Base-by-base conservation (phyloP, 2,888 invertebrate species). In the Oxycera nigricornis region DNA sequence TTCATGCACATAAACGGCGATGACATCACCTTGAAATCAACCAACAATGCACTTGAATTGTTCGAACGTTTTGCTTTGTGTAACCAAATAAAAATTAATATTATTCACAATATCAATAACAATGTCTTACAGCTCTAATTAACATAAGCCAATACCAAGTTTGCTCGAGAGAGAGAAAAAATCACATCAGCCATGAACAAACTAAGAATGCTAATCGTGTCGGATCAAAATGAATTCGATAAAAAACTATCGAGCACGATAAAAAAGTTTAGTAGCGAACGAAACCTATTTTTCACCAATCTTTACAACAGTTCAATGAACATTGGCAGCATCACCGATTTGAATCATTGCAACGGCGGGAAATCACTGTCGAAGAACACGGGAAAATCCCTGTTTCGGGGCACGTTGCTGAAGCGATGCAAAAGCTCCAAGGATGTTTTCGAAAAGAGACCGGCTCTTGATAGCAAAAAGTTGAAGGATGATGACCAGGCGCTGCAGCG, bases 371-470 rank as follows among this genome's bases (percentile, higher is more conserved):
- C 72, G 2, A 75, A 74, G 68, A 75, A 20, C 17, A 39, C 59
- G 14, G 74, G 74, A 17, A 77, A 78, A 75, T 74, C 76, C n/a
- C 76, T 76, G 52, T 74, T 78, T 28, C 75, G 75, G 28, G 74
- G 73, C 1, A 75, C 74, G 6, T 57, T 78, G n/a, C 72, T 78
- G 9, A 78, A 78, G 73, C 72, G 75, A 7, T 78, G 78, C 31
- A 78, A 76, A 74, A 78, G 78, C 39, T 76, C 77, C 1, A 77
- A 76, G 65, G 78, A 78, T 68, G 35, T 78, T 11, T 74, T 46
- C 39, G 52, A 73, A 26, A 50, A 65, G 26, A 14, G n/a, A 20
- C 2, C 17, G 2, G 35, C 65, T n/a, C 20, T 24, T 17, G 62
- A 73, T 57, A 73, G 31, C 20, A 72, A 67, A 6, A 59, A 72